phyloP scores from a whole-genome alignment of 2,113 vertebrate genomes.

The Scatophagus argus region DNA sequence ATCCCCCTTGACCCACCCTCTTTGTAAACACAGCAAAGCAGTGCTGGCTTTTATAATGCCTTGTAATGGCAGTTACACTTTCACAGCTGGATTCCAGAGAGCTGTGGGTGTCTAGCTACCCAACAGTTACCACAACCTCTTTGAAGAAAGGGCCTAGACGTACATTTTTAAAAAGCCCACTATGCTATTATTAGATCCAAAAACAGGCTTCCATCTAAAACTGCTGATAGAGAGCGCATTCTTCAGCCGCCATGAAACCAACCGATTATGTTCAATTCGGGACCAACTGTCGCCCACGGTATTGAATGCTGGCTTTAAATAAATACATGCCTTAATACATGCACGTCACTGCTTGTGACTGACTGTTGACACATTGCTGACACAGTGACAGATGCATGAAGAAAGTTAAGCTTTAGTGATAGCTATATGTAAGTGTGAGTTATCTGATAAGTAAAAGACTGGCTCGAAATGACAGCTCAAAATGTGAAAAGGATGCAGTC shows the following conservation, averaged over 20 bases:
- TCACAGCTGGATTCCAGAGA: slow-evolving; percentile 38
- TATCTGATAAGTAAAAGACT: slow-evolving; percentile 10
- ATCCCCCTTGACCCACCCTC: slow-evolving; percentile 2
- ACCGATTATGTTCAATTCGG: slow-evolving; percentile 44
- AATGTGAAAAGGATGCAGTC: slow-evolving; percentile 31
- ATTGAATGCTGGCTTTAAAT: slow-evolving; percentile 47
- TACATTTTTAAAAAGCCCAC: slow-evolving; percentile 50
- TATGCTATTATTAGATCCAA: slow-evolving; percentile 80
- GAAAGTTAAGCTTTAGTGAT: not conserved
- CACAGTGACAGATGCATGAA: not conserved
- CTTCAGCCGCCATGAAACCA: slow-evolving; percentile 74
- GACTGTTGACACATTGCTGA: slow-evolving; percentile 37
- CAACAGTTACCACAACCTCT: slow-evolving; percentile 27
- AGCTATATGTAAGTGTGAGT: not conserved
- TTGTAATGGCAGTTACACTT: slow-evolving; percentile 53
- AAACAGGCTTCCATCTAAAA: slow-evolving; percentile 74
- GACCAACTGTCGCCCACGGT: slow-evolving; percentile 39
- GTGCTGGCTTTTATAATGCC: slow-evolving; percentile 39
- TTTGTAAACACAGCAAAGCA: slow-evolving; percentile 57
- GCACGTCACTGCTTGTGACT: slow-evolving; percentile 6
- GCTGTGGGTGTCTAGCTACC: slow-evolving; percentile 16
- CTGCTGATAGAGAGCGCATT: slow-evolving; percentile 78
- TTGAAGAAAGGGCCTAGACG: slow-evolving; percentile 34
- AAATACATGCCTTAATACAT: slow-evolving; percentile 41
- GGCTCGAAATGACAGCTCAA: slow-evolving; percentile 40